Conservation (phyloP, 30 jellyfish, hydroid and myxozoan species). For the Cassiopea andromeda region DNA sequence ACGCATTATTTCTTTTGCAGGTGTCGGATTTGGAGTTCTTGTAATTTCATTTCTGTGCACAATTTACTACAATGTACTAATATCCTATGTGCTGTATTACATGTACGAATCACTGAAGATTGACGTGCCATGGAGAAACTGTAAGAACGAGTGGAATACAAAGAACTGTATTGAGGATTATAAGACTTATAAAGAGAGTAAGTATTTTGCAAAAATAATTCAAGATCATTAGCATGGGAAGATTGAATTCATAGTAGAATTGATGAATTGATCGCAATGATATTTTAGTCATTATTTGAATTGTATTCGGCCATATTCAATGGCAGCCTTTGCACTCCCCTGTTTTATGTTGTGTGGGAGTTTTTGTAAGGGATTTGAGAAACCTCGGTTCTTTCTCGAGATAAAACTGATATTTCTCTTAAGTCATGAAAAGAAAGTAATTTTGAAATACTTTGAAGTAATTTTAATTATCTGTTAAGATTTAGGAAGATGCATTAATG, state of each 20-base stretch:
- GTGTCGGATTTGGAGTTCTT: constrained; percentile 94
- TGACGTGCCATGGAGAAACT: constrained; percentile 90
- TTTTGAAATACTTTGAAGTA: neutral
- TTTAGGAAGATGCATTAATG: neutral
- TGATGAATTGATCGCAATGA: too few relatives aligned
- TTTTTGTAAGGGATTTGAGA: too few relatives aligned
- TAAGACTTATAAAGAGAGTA: constrained; percentile 52
- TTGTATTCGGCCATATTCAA: too few relatives aligned
- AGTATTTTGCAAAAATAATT: constrained; percentile 12
- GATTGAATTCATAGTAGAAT: too few relatives aligned
- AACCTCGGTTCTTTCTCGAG: too few relatives aligned
- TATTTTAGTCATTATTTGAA: too few relatives aligned
- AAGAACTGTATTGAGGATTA: constrained; percentile 71
- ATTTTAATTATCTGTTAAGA: neutral
- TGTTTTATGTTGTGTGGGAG: too few relatives aligned
- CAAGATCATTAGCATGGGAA: too few relatives aligned
- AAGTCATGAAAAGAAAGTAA: too few relatives aligned
- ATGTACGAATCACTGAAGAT: constrained; percentile 87
- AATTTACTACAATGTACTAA: constrained; percentile 90
- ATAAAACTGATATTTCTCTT: too few relatives aligned
- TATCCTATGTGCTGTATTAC: constrained; percentile 93
- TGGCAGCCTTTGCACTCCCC: too few relatives aligned
- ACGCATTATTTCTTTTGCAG: constrained; percentile 37
- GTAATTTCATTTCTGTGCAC: constrained; percentile 94
- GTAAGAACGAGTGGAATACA: constrained; percentile 87